These are phyloP conservation scores for Drosophila parabipectinata DNA, from an alignment of 1,140 invertebrate genomes.

Conservation along the genomic window DNA sequence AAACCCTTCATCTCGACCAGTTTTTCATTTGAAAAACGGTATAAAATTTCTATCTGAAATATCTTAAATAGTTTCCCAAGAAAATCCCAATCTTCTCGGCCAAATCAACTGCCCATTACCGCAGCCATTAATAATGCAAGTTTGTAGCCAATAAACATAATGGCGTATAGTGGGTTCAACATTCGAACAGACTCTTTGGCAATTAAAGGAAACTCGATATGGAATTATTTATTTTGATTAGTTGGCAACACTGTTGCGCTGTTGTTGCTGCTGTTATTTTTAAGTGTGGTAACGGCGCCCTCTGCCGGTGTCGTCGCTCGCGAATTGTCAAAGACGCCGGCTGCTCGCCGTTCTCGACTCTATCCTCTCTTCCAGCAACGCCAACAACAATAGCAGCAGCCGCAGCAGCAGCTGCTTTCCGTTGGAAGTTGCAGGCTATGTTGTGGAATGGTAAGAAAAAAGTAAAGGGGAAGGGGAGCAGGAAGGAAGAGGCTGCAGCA, in stretches of 20 bases:
- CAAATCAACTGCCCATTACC: no score
- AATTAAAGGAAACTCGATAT: background rate
- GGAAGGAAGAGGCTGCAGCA: constrained; percentile 45
- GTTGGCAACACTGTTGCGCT: background rate
- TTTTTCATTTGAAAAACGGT: no score
- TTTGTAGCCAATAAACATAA: no score
- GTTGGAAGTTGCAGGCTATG: constrained; percentile 30
- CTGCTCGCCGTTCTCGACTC: constrained; percentile 9
- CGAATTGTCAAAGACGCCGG: constrained; percentile 60
- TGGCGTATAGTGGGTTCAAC: no score
- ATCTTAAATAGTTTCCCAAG: no score
- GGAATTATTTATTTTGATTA: constrained; percentile 1
- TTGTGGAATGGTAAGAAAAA: constrained; percentile 22
- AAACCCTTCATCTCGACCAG: no score
- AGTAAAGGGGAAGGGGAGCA: constrained; percentile 23
- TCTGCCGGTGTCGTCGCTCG: constrained; percentile 41
- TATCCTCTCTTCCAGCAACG: background rate
- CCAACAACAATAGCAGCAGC: background rate
- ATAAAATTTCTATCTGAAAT: no score
- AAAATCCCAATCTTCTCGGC: no score
- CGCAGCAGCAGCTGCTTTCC: constrained; percentile 44
- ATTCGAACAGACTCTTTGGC: no score
- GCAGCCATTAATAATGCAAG: no score
- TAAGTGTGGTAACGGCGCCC: constrained; percentile 38
- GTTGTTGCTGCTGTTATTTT: constrained; percentile 16